phyloP scores from a whole-genome alignment of 2,113 vertebrate genomes.

The Anas platyrhynchos region DNA sequence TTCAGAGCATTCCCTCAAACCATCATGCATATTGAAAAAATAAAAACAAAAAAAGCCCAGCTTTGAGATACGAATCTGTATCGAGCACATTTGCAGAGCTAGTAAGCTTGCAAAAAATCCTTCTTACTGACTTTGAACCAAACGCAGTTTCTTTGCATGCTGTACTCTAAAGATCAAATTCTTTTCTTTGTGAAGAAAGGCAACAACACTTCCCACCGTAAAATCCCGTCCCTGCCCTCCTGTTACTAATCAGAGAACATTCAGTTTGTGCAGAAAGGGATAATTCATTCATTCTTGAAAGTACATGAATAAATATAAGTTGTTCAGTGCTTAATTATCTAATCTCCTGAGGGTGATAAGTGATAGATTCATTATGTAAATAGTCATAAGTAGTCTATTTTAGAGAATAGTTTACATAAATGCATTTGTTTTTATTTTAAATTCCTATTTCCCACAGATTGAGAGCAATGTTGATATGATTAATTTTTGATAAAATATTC shows the following conservation, averaged over 20 bases:
- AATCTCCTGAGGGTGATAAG: conserved; percentile 61
- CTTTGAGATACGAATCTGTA: background rate
- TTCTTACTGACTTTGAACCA: background rate
- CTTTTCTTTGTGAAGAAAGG: background rate
- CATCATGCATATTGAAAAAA: background rate
- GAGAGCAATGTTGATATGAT: background rate
- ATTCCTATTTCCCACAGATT: conserved; percentile 44
- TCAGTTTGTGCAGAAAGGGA: background rate
- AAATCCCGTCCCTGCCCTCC: conserved; percentile 6
- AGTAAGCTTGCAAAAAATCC: background rate
- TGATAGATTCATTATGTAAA: conserved; percentile 70
- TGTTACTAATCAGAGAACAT: conserved; percentile 7
- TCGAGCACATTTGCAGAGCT: background rate
- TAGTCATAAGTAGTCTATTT: conserved; percentile 61
- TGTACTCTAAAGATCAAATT: background rate
- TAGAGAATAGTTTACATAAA: conserved; percentile 59
- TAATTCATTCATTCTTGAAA: conserved; percentile 30
- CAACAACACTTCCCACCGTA: background rate
- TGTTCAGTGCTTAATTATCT: conserved; percentile 68
- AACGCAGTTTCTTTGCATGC: background rate
- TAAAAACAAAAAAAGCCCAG: background rate
- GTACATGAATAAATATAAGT: conserved; percentile 69
- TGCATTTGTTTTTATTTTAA: conserved; percentile 65
- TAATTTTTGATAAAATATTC: conserved; percentile 46
- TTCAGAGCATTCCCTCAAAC: background rate